phyloP scores from a whole-genome alignment of 2,113 vertebrate genomes.

The Indri indri region DNA sequence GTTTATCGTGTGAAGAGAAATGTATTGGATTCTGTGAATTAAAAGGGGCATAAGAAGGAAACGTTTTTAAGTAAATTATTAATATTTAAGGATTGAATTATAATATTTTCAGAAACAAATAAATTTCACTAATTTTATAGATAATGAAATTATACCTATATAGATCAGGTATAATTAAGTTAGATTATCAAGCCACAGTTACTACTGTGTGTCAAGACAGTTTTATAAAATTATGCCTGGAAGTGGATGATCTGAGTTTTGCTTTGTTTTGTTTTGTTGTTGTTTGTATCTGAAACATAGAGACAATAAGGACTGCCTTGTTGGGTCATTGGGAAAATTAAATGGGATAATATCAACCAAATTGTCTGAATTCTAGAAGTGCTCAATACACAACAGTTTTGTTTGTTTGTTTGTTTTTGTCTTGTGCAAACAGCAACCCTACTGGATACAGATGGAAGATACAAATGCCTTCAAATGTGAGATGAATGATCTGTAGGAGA shows the following conservation, averaged over 20 bases:
- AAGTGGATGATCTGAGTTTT: not conserved
- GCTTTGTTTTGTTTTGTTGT: not conserved
- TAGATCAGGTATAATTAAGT: not conserved
- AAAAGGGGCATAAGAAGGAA: not conserved
- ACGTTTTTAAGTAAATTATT: too few species aligned
- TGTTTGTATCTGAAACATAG: not conserved
- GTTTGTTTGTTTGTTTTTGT: not conserved
- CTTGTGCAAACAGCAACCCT: not conserved
- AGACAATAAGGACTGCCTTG: not conserved
- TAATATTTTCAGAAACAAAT: not conserved
- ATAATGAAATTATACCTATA: not conserved
- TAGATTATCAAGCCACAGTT: not conserved
- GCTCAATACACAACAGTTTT: not conserved
- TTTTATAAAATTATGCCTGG: not conserved
- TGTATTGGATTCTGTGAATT: not conserved
- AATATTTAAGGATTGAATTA: too few species aligned
- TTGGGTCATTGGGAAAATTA: not conserved
- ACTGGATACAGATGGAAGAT: not conserved
- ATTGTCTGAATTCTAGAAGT: not conserved
- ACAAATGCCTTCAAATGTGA: not conserved
- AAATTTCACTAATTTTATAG: not conserved
- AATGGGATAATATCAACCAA: not conserved
- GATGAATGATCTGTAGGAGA: not conserved
- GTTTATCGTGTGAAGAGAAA: not conserved
- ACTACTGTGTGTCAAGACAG: not conserved